Percentiles rank a stretch among this genome's conserved stretches.
Evolutionary conservation across 2,797 vertebrate species (phyloP).

Genomic region (Phylloscopus collybita): DNA sequence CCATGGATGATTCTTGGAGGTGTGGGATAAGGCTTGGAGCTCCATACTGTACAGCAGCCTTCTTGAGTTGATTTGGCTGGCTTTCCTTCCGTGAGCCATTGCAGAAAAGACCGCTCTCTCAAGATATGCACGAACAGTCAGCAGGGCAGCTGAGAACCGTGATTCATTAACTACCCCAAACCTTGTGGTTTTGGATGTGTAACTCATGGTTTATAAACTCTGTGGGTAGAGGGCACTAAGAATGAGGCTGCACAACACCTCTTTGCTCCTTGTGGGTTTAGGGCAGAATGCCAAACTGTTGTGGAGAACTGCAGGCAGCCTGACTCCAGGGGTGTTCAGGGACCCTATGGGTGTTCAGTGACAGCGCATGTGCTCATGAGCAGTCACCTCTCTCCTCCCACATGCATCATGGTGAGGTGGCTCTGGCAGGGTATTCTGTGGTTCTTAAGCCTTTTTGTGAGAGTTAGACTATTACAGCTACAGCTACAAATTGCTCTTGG

Average conservation of each 20-base stretch:
- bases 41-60: background rate
- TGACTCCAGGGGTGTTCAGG: rapidly evolving
- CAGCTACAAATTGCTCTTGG: background rate
- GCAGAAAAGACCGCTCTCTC: background rate
- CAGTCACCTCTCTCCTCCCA: background rate
- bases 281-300: background rate
- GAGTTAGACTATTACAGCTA: background rate
- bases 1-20: background rate
- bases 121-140: background rate
- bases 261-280: background rate
- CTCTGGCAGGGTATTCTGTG: background rate
- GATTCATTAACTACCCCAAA: background rate
- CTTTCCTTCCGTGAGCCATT: background rate
- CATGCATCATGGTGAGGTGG: rapidly evolving
- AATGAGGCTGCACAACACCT: background rate
- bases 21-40: background rate
- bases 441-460: background rate
- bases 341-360: background rate
- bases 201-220: background rate
- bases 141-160: background rate
- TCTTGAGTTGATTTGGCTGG: background rate
- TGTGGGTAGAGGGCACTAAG: background rate
- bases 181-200: background rate
- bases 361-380: background rate
- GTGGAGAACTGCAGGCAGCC: background rate